A percentile compares a stretch with the other conserved stretches of the same genome.
These are phyloP conservation scores for Grammomys dolichurus DNA, from an alignment of 2,113 vertebrate species.

Conservation along the genomic window DNA sequence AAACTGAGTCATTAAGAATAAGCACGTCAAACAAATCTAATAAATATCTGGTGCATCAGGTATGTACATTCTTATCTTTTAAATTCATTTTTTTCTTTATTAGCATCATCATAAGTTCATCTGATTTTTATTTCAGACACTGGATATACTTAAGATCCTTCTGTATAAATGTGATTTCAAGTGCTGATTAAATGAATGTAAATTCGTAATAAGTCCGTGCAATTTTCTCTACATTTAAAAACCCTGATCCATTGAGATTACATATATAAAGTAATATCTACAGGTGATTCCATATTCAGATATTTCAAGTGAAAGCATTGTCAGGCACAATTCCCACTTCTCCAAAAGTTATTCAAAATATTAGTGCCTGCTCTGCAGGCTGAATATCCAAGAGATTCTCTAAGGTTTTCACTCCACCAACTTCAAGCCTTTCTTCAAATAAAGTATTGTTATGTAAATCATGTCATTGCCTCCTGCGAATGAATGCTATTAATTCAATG, in stretches of 20 bases:
- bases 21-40: background rate
- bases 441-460: background rate
- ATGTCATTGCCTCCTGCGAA: background rate
- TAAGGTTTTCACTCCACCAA: background rate
- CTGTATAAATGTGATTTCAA: background rate
- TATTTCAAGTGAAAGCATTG: background rate
- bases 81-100: background rate
- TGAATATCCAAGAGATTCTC: background rate
- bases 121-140: background rate
- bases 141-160: background rate
- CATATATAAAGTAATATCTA: background rate
- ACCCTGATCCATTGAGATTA: background rate
- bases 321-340: background rate
- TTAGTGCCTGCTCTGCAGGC: background rate
- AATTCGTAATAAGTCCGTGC: background rate
- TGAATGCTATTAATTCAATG: background rate
- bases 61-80: background rate
- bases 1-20: background rate
- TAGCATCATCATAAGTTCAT: fast-evolving
- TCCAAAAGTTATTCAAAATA: slow-evolving; percentile 7
- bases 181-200: background rate
- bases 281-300: background rate
- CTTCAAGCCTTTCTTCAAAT: background rate
- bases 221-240: background rate
- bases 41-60: background rate